Evolutionary conservation across 2,888 invertebrate species (phyloP), one percentile per base, ranked within the genome.

Genomic region (Nineta flava): DNA sequence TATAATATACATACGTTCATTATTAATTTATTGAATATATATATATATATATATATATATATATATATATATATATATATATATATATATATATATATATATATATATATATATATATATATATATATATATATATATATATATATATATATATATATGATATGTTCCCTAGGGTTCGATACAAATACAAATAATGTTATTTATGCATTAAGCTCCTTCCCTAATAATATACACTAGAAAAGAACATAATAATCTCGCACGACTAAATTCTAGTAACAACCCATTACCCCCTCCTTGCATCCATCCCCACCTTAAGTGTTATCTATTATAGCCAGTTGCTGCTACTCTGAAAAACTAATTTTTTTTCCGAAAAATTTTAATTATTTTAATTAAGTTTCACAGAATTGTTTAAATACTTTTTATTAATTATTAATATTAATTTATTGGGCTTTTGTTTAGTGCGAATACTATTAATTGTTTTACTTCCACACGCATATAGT

Each of bases 11-110:
- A 19, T 43, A 43, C 19, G 19, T 43, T n/a, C 16, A 43, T 43
- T 19, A 19, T n/a, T 43, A 43, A 19, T n/a, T 43, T 19, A n/a
- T n/a, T 19, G n/a, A 10, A 43, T 21, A 19, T 19, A 16, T 43
- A 19, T 43, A 43, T 43, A 43, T 43, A 43, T 43, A 13, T 17
- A 43, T 43, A 43, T 42, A 42, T 42, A 42, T 42, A 42, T 42
- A 42, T 42, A 42, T 42, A 6, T 15, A 6, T 42, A 9, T 15
- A 42, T 9, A 9, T 42, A 42, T 42, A 6, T 42, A 42, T 42
- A 6, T 42, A 6, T 15, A 41, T 41, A 41, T 41, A 41, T 41
- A 41, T 41, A 41, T 41, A 41, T 41, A 41, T 41, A 41, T 15
- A 41, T n/a, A n/a, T 13, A 10, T 15, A 13, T 15, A 15, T 41